Conservation (phyloP, 2,113 vertebrate genomes). For the Tragelaphus scriptus region DNA sequence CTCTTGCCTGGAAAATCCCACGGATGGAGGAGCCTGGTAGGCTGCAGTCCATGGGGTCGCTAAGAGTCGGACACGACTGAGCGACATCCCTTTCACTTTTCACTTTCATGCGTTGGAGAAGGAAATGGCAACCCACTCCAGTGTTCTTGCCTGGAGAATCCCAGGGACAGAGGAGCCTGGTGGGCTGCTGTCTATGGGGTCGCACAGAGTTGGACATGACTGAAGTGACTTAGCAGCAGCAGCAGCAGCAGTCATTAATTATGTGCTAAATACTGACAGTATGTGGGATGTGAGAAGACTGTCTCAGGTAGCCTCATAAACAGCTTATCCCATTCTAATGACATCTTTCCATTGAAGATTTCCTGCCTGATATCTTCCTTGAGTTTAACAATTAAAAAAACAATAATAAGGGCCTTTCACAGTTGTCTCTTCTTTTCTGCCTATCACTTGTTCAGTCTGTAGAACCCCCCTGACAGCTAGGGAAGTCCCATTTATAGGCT, state of each 20-base stretch:
- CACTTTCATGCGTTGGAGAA: too few species aligned
- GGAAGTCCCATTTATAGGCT: slow-evolving; percentile 34
- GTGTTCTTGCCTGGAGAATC: too few species aligned
- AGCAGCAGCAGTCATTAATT: background rate
- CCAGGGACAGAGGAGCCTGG: rapidly evolving
- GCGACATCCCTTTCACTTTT: too few species aligned
- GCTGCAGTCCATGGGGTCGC: too few species aligned
- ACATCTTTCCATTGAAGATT: slow-evolving; percentile 6
- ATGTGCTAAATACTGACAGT: background rate
- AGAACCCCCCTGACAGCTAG: slow-evolving; percentile 30
- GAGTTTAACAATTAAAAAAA: slow-evolving; percentile 6
- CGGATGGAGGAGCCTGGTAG: too few species aligned
- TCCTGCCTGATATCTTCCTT: background rate
- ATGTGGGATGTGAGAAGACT: background rate
- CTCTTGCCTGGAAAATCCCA: too few species aligned
- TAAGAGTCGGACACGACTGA: too few species aligned
- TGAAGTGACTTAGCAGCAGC: too few species aligned
- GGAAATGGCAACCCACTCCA: too few species aligned
- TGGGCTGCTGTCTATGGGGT: too few species aligned
- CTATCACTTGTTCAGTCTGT: slow-evolving; percentile 42
- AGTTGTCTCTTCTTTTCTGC: slow-evolving; percentile 43
- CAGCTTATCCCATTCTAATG: background rate
- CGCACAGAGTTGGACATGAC: too few species aligned
- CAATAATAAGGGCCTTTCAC: slow-evolving; percentile 12
- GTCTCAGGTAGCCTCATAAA: background rate